Evolutionary conservation across 2,113 vertebrate species (phyloP).

Genomic region (Poeciliopsis retropinna): DNA sequence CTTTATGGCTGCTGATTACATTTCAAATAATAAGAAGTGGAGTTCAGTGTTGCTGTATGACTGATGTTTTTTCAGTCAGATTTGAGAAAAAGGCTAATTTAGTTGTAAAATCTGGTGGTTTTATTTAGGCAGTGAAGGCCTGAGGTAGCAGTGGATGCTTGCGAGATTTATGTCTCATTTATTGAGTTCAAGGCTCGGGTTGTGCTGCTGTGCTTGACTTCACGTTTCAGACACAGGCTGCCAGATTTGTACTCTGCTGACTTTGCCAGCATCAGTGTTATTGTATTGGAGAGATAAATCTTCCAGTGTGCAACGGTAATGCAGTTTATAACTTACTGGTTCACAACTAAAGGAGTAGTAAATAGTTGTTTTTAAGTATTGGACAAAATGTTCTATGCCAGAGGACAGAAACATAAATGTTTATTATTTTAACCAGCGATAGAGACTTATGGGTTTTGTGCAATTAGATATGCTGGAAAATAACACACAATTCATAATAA

Average conservation of each 20-base stretch:
- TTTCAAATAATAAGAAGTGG: not conserved
- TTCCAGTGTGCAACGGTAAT: not conserved
- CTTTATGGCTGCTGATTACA: not conserved
- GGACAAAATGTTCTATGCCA: too few species aligned
- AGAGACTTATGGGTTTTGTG: too few species aligned
- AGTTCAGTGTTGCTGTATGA: constrained; percentile 2
- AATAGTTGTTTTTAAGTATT: too few species aligned
- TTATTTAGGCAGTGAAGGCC: constrained; percentile 38
- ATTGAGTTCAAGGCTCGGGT: constrained; percentile 20
- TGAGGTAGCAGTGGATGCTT: constrained; percentile 14
- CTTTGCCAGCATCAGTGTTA: constrained; percentile 10
- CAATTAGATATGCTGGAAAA: too few species aligned
- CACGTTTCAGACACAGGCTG: constrained; percentile 1
- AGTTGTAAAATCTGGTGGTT: constrained; percentile 9
- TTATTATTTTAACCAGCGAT: not conserved
- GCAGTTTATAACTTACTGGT: not conserved
- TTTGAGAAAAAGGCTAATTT: not conserved
- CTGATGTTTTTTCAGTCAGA: constrained; percentile 22
- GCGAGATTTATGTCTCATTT: constrained; percentile 33
- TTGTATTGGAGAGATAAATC: constrained; percentile 3
- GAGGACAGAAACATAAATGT: not conserved
- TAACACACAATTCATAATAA: too few species aligned
- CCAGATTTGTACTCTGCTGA: constrained; percentile 26
- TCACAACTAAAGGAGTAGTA: too few species aligned
- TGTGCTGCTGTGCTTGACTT: constrained; percentile 31